phyloP scores from a whole-genome alignment of 2,888 invertebrate species.

The Microplitis deprimator region DNA sequence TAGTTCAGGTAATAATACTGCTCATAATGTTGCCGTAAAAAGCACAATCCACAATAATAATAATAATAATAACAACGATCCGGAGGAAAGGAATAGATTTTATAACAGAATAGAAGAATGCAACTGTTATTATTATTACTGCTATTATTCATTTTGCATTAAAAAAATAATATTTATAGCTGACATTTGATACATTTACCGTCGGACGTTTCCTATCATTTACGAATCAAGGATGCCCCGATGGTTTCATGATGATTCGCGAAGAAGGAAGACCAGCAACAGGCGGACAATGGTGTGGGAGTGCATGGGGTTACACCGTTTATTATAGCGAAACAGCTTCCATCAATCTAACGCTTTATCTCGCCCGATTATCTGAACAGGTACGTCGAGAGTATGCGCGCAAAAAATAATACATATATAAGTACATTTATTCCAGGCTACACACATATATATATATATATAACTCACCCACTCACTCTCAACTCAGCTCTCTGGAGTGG shows the following conservation, averaged over 20 bases:
- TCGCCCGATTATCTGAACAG: slow-evolving; percentile 83
- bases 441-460: neutral
- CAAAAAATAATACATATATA: neutral
- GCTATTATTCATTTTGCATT: neutral
- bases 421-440: neutral
- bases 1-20: slow-evolving; percentile 78
- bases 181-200: slow-evolving; percentile 88
- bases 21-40: neutral
- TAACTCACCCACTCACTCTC: neutral
- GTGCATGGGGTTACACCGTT: slow-evolving; percentile 87
- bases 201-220: slow-evolving; percentile 86
- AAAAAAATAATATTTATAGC: slow-evolving; percentile 71
- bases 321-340: slow-evolving; percentile 88
- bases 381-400: slow-evolving; percentile 70
- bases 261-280: slow-evolving; percentile 81
- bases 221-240: slow-evolving; percentile 84
- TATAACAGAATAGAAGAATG: neutral
- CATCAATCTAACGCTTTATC: slow-evolving; percentile 82
- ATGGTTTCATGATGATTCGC: slow-evolving; percentile 85
- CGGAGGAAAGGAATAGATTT: neutral
- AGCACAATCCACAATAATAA: neutral
- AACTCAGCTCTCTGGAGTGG: neutral
- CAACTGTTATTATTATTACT: neutral
- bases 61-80: neutral
- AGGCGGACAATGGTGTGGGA: slow-evolving; percentile 87